Evolutionary conservation across 2,797 vertebrate species (phyloP), one percentile per base, ranked within the genome.

Genomic region (Leuciscus waleckii): DNA sequence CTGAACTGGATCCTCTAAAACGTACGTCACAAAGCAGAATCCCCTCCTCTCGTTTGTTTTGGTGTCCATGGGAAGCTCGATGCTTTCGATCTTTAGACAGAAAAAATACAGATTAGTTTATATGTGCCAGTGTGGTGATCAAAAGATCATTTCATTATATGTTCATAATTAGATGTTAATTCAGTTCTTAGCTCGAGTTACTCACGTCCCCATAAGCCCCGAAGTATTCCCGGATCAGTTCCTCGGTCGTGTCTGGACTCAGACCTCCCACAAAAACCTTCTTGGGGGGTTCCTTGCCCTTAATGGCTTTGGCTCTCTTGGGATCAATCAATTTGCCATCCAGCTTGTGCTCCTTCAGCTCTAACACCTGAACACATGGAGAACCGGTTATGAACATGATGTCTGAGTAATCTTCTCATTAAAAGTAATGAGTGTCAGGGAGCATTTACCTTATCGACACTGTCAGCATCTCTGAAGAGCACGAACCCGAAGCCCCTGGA

Each of bases 301-400:
- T 96, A 43, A 97, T 91, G 2, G 96, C 96, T 93, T 97, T 97
- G 81, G 96, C 97, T 85, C 97, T 93, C 90, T 97, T 97, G 2
- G 97, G 96, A 85, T 97, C 97, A 93, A 97, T 97, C 87, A 97
- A 88, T 80, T 97, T 97, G 37, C 97, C 97, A 88, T 97, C 97
- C 90, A 97, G 90, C 85, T 97, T 97, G 92, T 97, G 97, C 87
- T 97, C 96, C 83, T 97, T 96, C 76, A 96, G 88, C 88, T 97
- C 96, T 91, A 97, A 91, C 37, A 97, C 97, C 97, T 97, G 86
- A 43, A 89, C 85, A 49, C 17, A 83, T 9, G 32, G 17, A 77
- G 10, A 77, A 13, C 65, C 49, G 2, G 35, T 10, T 29, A 14
- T 54, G n/a, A 56, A 39, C 79, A 81, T 29, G 32, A 16, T 37